phyloP scores from a whole-genome alignment of 2,888 invertebrate species.

The Eremobia ochroleuca region DNA sequence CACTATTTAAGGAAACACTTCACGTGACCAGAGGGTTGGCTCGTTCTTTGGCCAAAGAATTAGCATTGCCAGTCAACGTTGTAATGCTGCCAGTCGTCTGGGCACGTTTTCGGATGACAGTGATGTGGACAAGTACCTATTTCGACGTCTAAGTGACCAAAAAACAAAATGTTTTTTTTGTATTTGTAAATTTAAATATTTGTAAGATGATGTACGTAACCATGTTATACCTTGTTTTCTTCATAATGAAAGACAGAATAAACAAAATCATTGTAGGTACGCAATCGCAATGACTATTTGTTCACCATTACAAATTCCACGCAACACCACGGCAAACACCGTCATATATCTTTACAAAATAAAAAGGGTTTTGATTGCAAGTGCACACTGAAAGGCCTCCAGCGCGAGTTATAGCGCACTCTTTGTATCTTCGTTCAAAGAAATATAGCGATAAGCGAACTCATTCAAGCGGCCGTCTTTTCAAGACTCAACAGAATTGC shows the following conservation, averaged over 20 bases:
- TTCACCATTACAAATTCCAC: slow-evolving; percentile 17
- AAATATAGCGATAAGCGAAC: slow-evolving; percentile 69
- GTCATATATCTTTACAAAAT: slow-evolving; percentile 31
- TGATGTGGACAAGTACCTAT: not conserved
- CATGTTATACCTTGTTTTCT: not conserved
- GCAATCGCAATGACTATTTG: not conserved
- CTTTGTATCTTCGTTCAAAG: slow-evolving; percentile 66
- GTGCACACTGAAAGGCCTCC: slow-evolving; percentile 49
- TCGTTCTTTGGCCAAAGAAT: not conserved
- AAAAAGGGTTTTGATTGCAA: slow-evolving; percentile 54
- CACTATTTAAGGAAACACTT: not conserved
- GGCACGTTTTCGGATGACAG: not conserved
- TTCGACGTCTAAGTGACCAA: not conserved
- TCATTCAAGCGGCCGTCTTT: slow-evolving; percentile 59
- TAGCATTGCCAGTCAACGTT: not conserved
- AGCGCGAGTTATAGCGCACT: slow-evolving; percentile 60
- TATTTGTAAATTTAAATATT: not conserved
- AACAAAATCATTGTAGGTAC: not conserved
- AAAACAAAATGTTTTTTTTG: not conserved
- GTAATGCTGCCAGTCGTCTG: not conserved
- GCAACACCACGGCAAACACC: not conserved
- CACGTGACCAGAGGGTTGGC: not conserved
- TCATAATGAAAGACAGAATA: not conserved
- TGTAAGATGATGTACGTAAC: not conserved
- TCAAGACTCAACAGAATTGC: slow-evolving; percentile 55